phyloP scores from a whole-genome alignment of 2,797 vertebrate genomes.

The Centroberyx gerrardi region DNA sequence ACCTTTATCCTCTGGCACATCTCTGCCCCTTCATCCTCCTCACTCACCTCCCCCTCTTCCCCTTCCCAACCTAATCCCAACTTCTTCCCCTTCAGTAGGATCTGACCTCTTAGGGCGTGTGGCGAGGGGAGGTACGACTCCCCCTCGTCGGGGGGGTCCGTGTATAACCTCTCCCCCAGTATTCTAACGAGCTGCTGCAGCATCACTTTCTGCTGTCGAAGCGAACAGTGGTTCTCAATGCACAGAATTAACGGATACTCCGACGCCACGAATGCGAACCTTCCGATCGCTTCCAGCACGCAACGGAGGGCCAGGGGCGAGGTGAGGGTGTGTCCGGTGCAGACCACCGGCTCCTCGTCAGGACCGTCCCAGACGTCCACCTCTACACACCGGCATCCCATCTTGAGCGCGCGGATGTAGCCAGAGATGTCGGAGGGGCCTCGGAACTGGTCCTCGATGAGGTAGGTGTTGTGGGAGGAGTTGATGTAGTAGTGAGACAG shows the following conservation, averaged over 20 bases:
- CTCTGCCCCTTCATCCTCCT: slow-evolving; percentile 94
- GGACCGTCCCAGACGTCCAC: slow-evolving; percentile 95
- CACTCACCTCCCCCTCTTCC: slow-evolving; percentile 91
- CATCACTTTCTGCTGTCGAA: slow-evolving; percentile 91
- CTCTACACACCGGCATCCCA: slow-evolving; percentile 95
- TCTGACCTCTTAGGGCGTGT: slow-evolving; percentile 87
- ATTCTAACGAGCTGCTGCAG: slow-evolving; percentile 89
- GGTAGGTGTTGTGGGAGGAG: slow-evolving; percentile 96
- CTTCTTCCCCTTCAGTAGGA: slow-evolving; percentile 93
- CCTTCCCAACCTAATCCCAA: slow-evolving; percentile 81
- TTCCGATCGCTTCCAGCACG: slow-evolving; percentile 92
- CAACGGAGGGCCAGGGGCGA: slow-evolving; percentile 90
- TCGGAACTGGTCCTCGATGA: slow-evolving; percentile 95
- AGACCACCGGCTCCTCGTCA: slow-evolving; percentile 91
- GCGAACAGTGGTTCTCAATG: slow-evolving; percentile 95
- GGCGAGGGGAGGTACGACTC: slow-evolving; percentile 92
- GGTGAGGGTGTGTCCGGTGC: slow-evolving; percentile 91
- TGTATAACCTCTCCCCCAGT: slow-evolving; percentile 89
- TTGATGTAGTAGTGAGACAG: slow-evolving; percentile 97
- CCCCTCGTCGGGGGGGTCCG: slow-evolving; percentile 82
- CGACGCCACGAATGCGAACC: slow-evolving; percentile 92
- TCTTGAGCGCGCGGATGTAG: slow-evolving; percentile 94
- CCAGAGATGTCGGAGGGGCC: slow-evolving; percentile 94
- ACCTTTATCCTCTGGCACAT: slow-evolving; percentile 87
- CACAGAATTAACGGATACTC: slow-evolving; percentile 94